Base-by-base conservation (phyloP, 2,113 vertebrate species). In the Platanista minor region DNA sequence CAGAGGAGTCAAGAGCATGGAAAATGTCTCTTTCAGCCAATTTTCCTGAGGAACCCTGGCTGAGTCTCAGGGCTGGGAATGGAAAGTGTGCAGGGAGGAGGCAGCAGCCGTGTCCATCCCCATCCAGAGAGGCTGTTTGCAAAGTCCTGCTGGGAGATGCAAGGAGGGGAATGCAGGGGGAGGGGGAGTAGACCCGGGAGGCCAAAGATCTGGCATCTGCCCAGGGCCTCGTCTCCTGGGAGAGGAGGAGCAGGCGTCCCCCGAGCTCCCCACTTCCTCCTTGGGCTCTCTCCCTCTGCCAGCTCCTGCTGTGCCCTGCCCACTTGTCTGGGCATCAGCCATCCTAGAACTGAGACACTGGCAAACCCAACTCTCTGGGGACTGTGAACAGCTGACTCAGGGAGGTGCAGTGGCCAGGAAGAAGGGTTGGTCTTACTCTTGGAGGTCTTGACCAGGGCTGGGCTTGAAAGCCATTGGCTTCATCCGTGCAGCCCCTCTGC, bases 21-120 rank as follows among this genome's bases (percentile, higher is more conserved):
- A 98, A 98, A 98, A 98, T 97, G 91, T 98, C 80, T 97, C 93
- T 94, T 97, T 85, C 96, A 81, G 97, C 98, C 97, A 97, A 98
- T 87, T 97, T 97, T 97, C 97, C 98, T 88, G 96, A 96, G 96
- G 77, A 97, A 29, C 89, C 39, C 93, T 95, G 98, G 96, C 97
- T 36, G 95, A 75, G 91, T 92, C 96, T 96, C 96, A 87, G 94
- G 85, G 75, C 95, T 97, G 95, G 96, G 97, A 98, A 98, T 90
- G 97, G 98, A 98, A 97, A 98, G 96, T 94, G 97, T 95, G 49
- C 82, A 61, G 97, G 96, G 96, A 97, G 97, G 96, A 97, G 96
- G 93, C 25, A 0, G 96, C 97, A 86, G 91, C 96, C 87, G 0
- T 12, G 17, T 90, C 77, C 91, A 33, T 90, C 95, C 94, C 75